Evolutionary conservation across 2,797 vertebrate species (phyloP).

Genomic region (Gallinago nigripennis): DNA sequence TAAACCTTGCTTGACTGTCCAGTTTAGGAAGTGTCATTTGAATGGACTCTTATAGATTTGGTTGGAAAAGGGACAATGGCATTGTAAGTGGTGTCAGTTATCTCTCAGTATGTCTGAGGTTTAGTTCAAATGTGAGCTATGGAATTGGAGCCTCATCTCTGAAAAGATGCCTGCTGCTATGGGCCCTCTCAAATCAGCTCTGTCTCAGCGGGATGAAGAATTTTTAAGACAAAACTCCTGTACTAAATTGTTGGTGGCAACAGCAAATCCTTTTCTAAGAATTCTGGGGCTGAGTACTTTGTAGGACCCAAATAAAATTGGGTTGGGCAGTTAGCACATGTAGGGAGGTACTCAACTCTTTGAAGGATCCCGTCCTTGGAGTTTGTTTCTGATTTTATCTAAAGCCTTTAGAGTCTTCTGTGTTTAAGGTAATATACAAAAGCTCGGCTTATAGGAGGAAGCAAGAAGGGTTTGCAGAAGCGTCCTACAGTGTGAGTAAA

Average conservation of each 20-base stretch:
- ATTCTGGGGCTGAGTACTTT: background rate
- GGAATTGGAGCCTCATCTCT: background rate
- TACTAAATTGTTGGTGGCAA: background rate
- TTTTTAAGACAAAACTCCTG: background rate
- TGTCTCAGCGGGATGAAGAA: background rate
- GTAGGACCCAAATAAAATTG: background rate
- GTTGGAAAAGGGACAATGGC: background rate
- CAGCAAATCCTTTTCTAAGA: background rate
- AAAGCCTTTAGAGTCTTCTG: background rate
- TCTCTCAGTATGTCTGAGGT: background rate
- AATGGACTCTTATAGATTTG: background rate
- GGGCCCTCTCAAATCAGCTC: background rate
- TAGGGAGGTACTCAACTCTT: background rate
- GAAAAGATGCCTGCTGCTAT: background rate
- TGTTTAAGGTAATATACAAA: background rate
- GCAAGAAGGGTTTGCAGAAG: background rate
- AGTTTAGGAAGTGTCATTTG: background rate
- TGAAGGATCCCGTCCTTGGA: background rate
- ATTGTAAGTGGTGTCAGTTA: background rate
- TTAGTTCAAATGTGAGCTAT: background rate
- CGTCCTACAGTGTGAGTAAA: background rate
- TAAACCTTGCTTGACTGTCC: background rate
- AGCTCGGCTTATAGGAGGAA: background rate
- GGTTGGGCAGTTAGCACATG: background rate
- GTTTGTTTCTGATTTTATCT: background rate